Percentiles rank a stretch among this genome's conserved stretches.
Evolutionary conservation across 2,113 vertebrate genomes (phyloP).

Genomic region (Pelecanus crispus): DNA sequence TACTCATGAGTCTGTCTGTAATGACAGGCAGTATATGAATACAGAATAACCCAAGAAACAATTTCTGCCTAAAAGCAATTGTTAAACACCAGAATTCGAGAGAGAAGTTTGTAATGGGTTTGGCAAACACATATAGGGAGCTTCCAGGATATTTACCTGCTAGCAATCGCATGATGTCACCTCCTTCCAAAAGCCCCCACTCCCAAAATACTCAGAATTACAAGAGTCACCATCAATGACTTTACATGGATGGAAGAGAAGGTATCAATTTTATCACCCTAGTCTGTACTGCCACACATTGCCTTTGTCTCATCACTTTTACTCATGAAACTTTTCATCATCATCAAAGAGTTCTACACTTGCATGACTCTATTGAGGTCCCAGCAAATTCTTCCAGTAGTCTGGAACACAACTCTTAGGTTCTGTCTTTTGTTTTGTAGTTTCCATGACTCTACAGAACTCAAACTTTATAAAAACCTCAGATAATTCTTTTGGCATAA

Average conservation of each 20-base stretch:
- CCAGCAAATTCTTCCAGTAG: not conserved
- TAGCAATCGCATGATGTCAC: not conserved
- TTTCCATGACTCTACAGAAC: not conserved
- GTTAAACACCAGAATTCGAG: not conserved
- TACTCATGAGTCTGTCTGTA: not conserved
- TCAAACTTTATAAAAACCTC: not conserved
- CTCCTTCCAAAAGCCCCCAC: not conserved
- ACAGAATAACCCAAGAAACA: not conserved
- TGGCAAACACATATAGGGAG: not conserved
- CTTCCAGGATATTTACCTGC: not conserved
- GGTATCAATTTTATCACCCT: not conserved
- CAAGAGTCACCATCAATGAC: not conserved
- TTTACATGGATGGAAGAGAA: not conserved
- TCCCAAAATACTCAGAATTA: not conserved
- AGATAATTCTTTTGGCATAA: not conserved
- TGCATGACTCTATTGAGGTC: accelerated
- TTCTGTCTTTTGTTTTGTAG: not conserved
- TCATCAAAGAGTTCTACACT: not conserved
- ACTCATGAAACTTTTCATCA: not conserved
- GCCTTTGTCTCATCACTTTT: not conserved
- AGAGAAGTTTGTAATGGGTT: not conserved
- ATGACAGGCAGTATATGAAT: not conserved
- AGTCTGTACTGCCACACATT: not conserved
- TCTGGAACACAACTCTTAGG: not conserved
- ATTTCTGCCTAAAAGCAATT: not conserved